Base-by-base conservation (phyloP, 1,140 invertebrate species). In the Euglossa dilemma region DNA sequence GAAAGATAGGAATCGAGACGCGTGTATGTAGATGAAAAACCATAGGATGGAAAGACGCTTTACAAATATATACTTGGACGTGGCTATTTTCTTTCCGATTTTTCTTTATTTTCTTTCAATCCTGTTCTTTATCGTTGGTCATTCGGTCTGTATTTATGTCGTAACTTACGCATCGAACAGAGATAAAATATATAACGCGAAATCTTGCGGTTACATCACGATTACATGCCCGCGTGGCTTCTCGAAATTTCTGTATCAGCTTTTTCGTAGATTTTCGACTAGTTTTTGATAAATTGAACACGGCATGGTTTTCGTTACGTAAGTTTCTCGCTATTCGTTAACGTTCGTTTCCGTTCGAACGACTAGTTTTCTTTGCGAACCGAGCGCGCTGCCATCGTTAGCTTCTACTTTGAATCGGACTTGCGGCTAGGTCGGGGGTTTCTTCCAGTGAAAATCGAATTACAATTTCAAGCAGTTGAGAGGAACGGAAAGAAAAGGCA, bases 301-400 rank as follows among this genome's bases (percentile, higher is more conserved):
- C 14, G 28, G 28, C 64, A 54, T 54, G 54, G 47, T 5, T 81
- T 43, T 71, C n/a, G 47, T 86, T 86, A 85, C 57, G 78, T 85
- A 86, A 86, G 45, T 61, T 71, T 71, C 67, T 12, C 18, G 8
- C 20, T 79, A 36, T 71, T 61, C 36, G 36, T 45, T 56, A 66
- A 77, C 11, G 63, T 75, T 50, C 56, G n/a, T 18, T 47, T 74
- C 56, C 36, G n/a, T 74, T 36, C 9, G 18, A 54, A 54, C 56
- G 36, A 61, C n/a, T 74, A 36, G n/a, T 45, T 74, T 74, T 74
- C 36, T 36, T 8, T 25, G 11, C n/a, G 14, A 25, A 28, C 54
- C 12, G 28, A 28, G 80, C 54, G 61, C 69, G 70, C 72, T 57
- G 70, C 16, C 12, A 16, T 67, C 52, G 52, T 83, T 67, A n/a